Evolutionary conservation across 1,140 invertebrate genomes (phyloP).

Genomic region (Orchesella cincta): DNA sequence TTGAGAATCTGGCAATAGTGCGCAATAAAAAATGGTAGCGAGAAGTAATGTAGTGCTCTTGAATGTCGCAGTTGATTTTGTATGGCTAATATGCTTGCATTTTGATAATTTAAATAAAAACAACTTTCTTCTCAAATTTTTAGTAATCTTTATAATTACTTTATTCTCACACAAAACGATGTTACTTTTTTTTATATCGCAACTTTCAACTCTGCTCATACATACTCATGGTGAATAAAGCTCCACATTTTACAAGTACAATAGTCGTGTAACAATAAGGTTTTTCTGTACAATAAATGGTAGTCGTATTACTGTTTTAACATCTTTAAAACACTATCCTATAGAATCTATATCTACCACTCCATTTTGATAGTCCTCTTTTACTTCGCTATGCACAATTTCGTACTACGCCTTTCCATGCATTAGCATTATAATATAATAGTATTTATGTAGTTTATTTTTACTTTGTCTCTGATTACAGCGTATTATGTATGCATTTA

Average conservation of each 20-base stretch:
- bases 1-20: too few relatives aligned
- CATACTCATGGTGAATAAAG: conserved; percentile 2
- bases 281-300: conserved; percentile 12
- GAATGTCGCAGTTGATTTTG: too few relatives aligned
- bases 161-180: neutral
- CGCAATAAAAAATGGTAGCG: too few relatives aligned
- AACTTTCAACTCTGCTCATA: neutral
- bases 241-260: neutral
- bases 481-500: too few relatives aligned
- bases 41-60: too few relatives aligned
- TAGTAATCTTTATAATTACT: neutral
- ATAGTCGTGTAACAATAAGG: neutral
- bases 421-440: too few relatives aligned
- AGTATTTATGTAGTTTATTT: too few relatives aligned
- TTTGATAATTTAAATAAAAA: too few relatives aligned
- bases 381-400: conserved; percentile 1
- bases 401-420: too few relatives aligned
- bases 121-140: neutral
- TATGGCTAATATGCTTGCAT: too few relatives aligned
- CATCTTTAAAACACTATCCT: neutral
- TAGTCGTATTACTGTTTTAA: neutral
- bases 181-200: neutral
- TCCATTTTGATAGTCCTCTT: conserved; percentile 7
- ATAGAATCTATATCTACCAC: neutral
- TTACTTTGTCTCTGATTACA: too few relatives aligned